Evolutionary conservation across 2,888 invertebrate species (phyloP), one percentile per base, ranked within the genome.

Genomic region (Megamerina dolium): DNA sequence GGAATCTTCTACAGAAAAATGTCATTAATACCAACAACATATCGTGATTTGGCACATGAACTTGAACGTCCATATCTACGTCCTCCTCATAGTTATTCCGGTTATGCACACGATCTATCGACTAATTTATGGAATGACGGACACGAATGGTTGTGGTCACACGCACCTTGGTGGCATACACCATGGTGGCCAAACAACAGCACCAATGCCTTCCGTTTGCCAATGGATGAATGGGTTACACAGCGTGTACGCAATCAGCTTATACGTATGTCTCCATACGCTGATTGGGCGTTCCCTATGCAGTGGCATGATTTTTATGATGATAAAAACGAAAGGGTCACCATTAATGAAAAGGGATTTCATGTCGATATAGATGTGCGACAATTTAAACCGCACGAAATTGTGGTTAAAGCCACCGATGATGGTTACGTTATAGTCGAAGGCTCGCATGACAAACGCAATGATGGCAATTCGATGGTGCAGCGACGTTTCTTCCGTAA

Each of bases 391-490:
- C 87, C 87, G 0, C 79, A 83, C 10, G 87, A 88, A 65, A 82
- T 89, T 32, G 75, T 78, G n/a, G 86, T 89, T 14, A 87, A 86
- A 65, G 85, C 85, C 0, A 77, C 81, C 1, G 87, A 85, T 8
- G 87, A 85, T 8, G 80, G 82, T 54, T 77, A 77, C 40, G 76
- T 88, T 16, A 76, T 80, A 44, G 76, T 85, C 10, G 82, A 87
- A 63, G 87, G 83, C 0, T 85, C 81, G 57, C 87, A 85, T 63
- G 83, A 84, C 58, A 79, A 85, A 48, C 81, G 81, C 52, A 76
- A 77, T 21, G 84, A 85, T 50, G 79, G 81, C 19, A 81, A 82
- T 51, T 86, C 86, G 0, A 81, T 78, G 66, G 80, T 86, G 9
- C 80, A 82, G 26, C 78, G 85, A 26, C 83, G 87, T 50, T 85